Evolutionary conservation across 2,113 vertebrate genomes (phyloP).

Genomic region (Aramus guarauna): DNA sequence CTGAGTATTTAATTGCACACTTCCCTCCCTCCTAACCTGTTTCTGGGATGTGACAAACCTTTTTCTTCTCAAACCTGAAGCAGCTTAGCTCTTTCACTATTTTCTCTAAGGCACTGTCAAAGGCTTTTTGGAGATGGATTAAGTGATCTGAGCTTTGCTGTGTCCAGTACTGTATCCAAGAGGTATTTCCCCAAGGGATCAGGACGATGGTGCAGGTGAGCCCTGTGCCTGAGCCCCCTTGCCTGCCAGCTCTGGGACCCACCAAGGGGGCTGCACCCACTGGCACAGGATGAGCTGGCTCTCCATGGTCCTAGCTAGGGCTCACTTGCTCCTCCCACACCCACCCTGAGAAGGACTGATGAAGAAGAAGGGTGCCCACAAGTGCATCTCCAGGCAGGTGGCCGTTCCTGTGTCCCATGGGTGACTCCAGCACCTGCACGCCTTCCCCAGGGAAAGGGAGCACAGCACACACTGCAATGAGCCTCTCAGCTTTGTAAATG

Average conservation of each 20-base stretch:
- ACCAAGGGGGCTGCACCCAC: not conserved
- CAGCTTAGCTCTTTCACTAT: not conserved
- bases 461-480: not conserved
- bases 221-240: not conserved
- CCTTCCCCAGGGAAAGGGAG: not conserved
- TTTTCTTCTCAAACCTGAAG: not conserved
- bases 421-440: not conserved
- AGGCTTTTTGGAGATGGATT: not conserved
- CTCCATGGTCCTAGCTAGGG: rapidly evolving
- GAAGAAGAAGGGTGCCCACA: not conserved
- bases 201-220: not conserved
- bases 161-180: not conserved
- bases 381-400: not conserved
- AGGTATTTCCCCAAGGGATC: not conserved
- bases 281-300: not conserved
- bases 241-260: not conserved
- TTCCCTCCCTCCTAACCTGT: too few species aligned
- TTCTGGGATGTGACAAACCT: not conserved
- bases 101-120: not conserved
- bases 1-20: rapidly evolving
- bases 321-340: not conserved
- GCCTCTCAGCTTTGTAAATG: not conserved
- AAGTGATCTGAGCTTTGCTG: not conserved
- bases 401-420: not conserved
- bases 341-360: rapidly evolving